A percentile compares a stretch with the other conserved stretches of the same genome.
phyloP scores from a whole-genome alignment of 2,113 vertebrate species.

The Brienomyrus brachyistius region DNA sequence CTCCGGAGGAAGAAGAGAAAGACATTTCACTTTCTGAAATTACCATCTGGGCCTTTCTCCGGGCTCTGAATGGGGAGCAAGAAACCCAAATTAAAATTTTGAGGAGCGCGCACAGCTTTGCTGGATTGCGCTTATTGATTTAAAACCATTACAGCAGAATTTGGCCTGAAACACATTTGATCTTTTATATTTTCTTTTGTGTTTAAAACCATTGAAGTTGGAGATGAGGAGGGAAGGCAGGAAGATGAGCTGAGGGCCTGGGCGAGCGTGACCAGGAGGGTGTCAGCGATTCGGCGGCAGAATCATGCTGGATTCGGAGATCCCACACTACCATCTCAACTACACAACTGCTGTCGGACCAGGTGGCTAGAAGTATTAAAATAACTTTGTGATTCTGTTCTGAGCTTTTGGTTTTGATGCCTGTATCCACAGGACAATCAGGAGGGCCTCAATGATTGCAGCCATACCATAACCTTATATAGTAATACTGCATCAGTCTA shows the following conservation, averaged over 20 bases:
- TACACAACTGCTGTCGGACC: neutral
- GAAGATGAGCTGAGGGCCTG: neutral
- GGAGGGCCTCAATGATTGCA: neutral
- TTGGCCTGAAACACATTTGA: conserved; percentile 40
- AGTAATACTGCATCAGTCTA: neutral
- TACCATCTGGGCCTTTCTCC: conserved; percentile 10
- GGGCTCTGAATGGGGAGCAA: neutral
- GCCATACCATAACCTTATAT: neutral
- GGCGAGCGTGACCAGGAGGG: neutral
- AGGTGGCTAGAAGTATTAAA: neutral
- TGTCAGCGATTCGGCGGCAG: neutral
- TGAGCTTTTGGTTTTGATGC: neutral
- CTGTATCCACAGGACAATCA: neutral
- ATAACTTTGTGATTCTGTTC: neutral
- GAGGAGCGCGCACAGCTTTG: conserved; percentile 28
- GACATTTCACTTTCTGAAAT: neutral
- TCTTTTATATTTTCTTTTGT: neutral
- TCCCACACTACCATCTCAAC: neutral
- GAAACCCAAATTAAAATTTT: conserved; percentile 19
- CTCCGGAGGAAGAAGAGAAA: neutral
- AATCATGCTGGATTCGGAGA: neutral
- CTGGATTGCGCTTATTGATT: conserved; percentile 53
- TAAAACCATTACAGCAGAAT: conserved; percentile 62
- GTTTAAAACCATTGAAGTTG: neutral
- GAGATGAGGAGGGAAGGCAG: neutral